These are phyloP conservation scores for Oxygymnocypris stewartii DNA, from an alignment of 2,113 vertebrate species.

Conservation along the genomic window DNA sequence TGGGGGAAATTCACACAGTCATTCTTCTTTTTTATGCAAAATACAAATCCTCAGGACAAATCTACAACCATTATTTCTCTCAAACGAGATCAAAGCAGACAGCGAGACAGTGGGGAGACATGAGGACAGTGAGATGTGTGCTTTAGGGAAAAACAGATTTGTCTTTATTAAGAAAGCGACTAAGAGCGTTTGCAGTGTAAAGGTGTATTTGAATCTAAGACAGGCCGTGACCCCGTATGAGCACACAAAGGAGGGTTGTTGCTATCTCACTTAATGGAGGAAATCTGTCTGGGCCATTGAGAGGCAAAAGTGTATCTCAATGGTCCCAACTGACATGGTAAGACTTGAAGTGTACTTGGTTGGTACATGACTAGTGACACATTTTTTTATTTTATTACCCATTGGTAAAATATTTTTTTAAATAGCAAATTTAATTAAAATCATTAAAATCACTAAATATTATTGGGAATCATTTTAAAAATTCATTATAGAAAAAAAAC, in stretches of 20 bases:
- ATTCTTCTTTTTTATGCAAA: slow-evolving; percentile 43
- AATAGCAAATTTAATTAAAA: no score
- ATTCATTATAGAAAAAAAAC: no score
- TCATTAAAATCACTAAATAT: no score
- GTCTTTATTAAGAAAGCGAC: slow-evolving; percentile 11
- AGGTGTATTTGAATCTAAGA: not conserved
- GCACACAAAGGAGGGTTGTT: slow-evolving; percentile 17
- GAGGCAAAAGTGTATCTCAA: not conserved
- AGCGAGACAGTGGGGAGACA: not conserved
- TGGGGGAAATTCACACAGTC: slow-evolving; percentile 21
- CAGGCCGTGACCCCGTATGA: not conserved
- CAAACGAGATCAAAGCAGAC: slow-evolving; percentile 28
- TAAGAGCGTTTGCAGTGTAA: not conserved
- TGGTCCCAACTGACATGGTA: not conserved
- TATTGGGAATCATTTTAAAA: no score
- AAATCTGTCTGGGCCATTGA: slow-evolving; percentile 10
- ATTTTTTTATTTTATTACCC: not conserved
- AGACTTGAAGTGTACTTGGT: not conserved
- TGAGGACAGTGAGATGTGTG: not conserved
- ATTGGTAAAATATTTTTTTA: not conserved
- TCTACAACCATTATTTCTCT: not conserved
- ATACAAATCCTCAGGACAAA: slow-evolving; percentile 10
- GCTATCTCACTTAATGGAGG: not conserved
- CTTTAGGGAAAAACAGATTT: not conserved
- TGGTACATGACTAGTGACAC: no score